These are phyloP conservation scores for Diachasmimorpha longicaudata DNA, from an alignment of 1,140 invertebrate species.

Conservation along the genomic window DNA sequence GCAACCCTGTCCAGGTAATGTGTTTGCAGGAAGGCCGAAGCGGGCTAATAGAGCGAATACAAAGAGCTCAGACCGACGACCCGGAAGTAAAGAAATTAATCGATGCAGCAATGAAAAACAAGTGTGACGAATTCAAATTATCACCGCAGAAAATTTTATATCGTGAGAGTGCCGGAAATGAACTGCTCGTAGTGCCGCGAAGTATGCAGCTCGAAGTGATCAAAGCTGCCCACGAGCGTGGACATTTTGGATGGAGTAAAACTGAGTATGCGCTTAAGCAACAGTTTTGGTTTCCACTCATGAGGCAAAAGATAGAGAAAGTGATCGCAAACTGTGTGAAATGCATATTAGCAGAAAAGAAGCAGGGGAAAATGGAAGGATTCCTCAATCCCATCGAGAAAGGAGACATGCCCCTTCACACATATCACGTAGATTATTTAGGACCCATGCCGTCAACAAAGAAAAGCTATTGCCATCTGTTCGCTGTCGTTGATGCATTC, in stretches of 20 bases:
- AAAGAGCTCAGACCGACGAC: slow-evolving; percentile 17
- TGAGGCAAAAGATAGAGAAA: slow-evolving; percentile 9
- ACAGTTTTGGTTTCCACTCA: slow-evolving; percentile 12
- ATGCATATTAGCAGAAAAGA: slow-evolving; percentile 42
- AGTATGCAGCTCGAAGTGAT: slow-evolving; percentile 37
- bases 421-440: slow-evolving; percentile 30
- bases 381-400: slow-evolving; percentile 40
- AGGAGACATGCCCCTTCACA: slow-evolving; percentile 23
- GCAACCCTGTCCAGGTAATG: slow-evolving; percentile 31
- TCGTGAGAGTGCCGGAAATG: slow-evolving; percentile 27
- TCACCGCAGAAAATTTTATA: slow-evolving; percentile 36
- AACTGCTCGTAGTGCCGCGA: slow-evolving; percentile 39
- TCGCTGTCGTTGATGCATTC: slow-evolving; percentile 49
- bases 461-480: slow-evolving; percentile 55
- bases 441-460: slow-evolving; percentile 43
- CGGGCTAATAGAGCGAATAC: neutral
- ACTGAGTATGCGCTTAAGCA: slow-evolving; percentile 39
- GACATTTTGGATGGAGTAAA: slow-evolving; percentile 48
- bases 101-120: too few relatives aligned
- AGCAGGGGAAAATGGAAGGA: slow-evolving; percentile 32
- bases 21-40: neutral
- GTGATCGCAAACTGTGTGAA: slow-evolving; percentile 43
- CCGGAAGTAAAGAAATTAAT: slow-evolving; percentile 18
- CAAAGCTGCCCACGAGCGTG: slow-evolving; percentile 39
- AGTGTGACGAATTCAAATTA: slow-evolving; percentile 25